Evolutionary conservation across 2,113 vertebrate genomes (phyloP).

Genomic region (Leiothrix lutea): DNA sequence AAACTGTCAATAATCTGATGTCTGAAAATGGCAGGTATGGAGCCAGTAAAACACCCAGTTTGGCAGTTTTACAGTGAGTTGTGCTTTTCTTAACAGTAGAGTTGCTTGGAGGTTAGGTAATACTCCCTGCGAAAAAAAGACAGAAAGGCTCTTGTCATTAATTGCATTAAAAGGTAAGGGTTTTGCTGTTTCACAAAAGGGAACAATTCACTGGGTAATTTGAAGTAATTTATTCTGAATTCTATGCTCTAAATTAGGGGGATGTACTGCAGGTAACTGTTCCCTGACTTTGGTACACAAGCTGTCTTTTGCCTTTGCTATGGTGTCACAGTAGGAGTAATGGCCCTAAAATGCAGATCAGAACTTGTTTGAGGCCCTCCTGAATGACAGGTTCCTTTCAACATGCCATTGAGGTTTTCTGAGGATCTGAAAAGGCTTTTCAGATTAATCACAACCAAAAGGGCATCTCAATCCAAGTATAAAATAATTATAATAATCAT

Average conservation of each 20-base stretch:
- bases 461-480: background rate
- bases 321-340: slow-evolving; percentile 2
- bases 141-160: background rate
- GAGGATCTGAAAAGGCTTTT: slow-evolving; percentile 23
- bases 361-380: background rate
- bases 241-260: background rate
- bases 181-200: background rate
- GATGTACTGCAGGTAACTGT: background rate
- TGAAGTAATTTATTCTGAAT: slow-evolving; percentile 17
- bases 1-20: background rate
- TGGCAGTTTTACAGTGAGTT: background rate
- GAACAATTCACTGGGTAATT: slow-evolving; percentile 14
- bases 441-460: background rate
- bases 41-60: background rate
- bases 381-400: slow-evolving; percentile 18
- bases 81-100: background rate
- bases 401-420: background rate
- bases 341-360: background rate
- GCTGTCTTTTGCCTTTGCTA: background rate
- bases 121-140: background rate
- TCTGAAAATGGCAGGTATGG: background rate
- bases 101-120: background rate
- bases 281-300: background rate
- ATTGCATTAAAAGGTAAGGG: background rate
- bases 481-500: slow-evolving; percentile 6